phyloP scores from a whole-genome alignment of 2,888 invertebrate genomes.

The Campopleginae sp. region DNA sequence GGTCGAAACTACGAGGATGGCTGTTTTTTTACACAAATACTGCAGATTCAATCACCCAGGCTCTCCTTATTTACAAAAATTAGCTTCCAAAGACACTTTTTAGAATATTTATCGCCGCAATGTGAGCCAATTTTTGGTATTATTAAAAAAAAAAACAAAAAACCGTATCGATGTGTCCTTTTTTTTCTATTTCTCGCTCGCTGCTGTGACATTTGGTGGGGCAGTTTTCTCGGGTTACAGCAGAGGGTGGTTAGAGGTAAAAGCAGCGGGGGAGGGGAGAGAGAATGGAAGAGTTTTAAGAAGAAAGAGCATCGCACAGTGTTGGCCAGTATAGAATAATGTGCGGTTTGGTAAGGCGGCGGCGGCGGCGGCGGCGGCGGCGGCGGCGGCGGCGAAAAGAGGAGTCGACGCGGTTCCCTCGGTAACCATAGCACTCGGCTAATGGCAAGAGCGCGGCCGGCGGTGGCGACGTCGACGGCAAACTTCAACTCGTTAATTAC shows the following conservation, averaged over 20 bases:
- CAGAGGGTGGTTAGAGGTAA: conserved; percentile 25
- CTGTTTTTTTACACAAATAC: background rate
- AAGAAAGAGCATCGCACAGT: conserved; percentile 69
- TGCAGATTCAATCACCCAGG: background rate
- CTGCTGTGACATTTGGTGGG: conserved; percentile 33
- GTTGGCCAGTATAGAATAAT: conserved; percentile 54
- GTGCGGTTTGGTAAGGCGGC: no score
- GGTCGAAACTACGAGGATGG: conserved; percentile 15
- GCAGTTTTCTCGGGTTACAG: no score
- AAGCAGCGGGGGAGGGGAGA: conserved; percentile 9
- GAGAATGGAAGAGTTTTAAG: conserved; percentile 58
- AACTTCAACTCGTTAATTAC: conserved; percentile 85
- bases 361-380: no score
- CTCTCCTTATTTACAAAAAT: background rate
- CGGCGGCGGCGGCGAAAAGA: conserved; percentile 78
- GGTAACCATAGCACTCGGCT: conserved; percentile 81
- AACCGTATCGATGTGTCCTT: no score
- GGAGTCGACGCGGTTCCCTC: conserved; percentile 77
- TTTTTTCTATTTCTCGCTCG: no score
- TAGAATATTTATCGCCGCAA: no score
- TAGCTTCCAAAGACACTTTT: no score
- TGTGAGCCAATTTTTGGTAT: no score
- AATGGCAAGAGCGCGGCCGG: conserved; percentile 75
- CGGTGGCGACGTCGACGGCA: conserved; percentile 79
- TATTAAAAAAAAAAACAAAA: no score